Evolutionary conservation across 2,797 vertebrate genomes (phyloP).

Genomic region (Rhinatrema bivittatum): DNA sequence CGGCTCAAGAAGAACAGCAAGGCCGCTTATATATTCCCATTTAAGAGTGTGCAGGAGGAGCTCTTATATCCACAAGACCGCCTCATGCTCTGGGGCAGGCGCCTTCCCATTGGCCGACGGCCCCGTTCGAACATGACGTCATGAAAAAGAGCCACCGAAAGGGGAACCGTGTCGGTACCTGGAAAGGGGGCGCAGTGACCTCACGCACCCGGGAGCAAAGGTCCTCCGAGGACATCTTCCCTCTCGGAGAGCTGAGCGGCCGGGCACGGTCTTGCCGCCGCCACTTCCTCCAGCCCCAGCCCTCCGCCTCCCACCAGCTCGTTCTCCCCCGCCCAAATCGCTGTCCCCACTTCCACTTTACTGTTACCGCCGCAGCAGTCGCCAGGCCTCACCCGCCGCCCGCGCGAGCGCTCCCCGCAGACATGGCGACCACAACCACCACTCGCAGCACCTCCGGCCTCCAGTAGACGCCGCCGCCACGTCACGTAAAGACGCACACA

Average conservation of each 20-base stretch:
- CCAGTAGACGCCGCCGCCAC: slow-evolving; percentile 4
- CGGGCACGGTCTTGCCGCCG: not conserved
- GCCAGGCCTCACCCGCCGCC: slow-evolving; percentile 34
- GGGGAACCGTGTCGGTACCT: not conserved
- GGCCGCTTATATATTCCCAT: too few species aligned
- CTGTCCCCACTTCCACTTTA: slow-evolving; percentile 18
- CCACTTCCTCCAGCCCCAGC: slow-evolving; percentile 9
- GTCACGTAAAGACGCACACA: not conserved
- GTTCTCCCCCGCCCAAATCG: not conserved
- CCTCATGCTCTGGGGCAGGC: too few species aligned
- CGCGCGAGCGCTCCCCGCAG: slow-evolving; percentile 21
- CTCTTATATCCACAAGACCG: too few species aligned
- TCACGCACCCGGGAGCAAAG: not conserved
- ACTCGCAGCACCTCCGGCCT: not conserved
- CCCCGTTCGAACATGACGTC: not conserved
- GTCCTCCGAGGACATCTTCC: slow-evolving; percentile 2
- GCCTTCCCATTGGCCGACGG: too few species aligned
- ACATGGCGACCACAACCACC: slow-evolving; percentile 28
- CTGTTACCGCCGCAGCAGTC: too few species aligned
- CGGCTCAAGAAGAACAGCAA: too few species aligned
- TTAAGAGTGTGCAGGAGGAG: too few species aligned
- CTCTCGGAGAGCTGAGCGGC: slow-evolving; percentile 6
- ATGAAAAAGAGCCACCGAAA: not conserved
- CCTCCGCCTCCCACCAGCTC: slow-evolving; percentile 5
- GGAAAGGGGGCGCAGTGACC: not conserved